A percentile compares a stretch with the other conserved stretches of the same genome.
phyloP scores from a whole-genome alignment of 2,797 vertebrate genomes.

The Thalassophryne amazonica region DNA sequence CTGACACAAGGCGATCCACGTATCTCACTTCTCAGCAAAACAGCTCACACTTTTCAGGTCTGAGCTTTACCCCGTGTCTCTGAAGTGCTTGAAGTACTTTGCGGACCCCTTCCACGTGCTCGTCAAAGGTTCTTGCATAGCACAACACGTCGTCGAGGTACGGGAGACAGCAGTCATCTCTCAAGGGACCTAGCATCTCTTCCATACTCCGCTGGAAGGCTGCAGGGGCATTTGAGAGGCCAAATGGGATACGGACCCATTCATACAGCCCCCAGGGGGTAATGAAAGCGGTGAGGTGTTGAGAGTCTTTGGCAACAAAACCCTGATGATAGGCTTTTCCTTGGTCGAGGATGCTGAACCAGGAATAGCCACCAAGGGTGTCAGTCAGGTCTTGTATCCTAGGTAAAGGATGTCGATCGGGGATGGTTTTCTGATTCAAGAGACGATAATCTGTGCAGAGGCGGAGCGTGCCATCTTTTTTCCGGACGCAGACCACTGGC shows the following conservation, averaged over 20 bases:
- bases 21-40: not conserved
- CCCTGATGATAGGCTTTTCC: constrained; percentile 1
- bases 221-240: not conserved
- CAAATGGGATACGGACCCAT: not conserved
- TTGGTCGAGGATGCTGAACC: not conserved
- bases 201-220: not conserved
- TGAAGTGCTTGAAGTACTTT: not conserved
- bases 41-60: not conserved
- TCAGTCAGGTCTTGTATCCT: constrained; percentile 5
- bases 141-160: constrained; percentile 8
- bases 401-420: not conserved
- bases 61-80: not conserved
- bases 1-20: not conserved
- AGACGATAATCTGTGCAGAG: too few species aligned
- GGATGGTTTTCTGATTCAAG: too few species aligned
- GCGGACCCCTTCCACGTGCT: not conserved
- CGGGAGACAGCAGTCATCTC: not conserved
- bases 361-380: not conserved
- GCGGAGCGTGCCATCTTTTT: too few species aligned
- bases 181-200: not conserved
- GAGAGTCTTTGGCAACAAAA: not conserved
- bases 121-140: not conserved
- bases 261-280: not conserved
- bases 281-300: not conserved
- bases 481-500: too few species aligned